A percentile compares a stretch with the other conserved stretches of the same genome.
phyloP scores from a whole-genome alignment of 2,113 vertebrate genomes.

The Charadrius vociferus region DNA sequence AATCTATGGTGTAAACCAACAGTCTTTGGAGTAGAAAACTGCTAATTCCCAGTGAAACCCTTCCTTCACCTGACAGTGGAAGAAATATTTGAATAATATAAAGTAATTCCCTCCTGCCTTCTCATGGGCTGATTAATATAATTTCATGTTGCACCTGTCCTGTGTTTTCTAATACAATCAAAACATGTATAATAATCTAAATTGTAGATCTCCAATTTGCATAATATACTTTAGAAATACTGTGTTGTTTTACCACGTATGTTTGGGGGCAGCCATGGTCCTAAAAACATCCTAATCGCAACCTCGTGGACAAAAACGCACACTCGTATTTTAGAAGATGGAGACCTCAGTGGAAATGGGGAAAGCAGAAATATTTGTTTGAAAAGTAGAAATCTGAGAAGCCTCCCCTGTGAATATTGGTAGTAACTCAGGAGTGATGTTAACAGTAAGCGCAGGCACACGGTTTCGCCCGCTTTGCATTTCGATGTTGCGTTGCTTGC shows the following conservation, averaged over 20 bases:
- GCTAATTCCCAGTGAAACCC: not conserved
- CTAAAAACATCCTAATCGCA: not conserved
- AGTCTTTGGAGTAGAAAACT: not conserved
- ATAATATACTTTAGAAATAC: not conserved
- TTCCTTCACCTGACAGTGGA: not conserved
- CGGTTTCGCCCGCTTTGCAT: not conserved
- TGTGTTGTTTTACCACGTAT: not conserved
- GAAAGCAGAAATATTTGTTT: not conserved
- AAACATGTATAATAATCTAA: not conserved
- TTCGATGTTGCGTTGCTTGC: fast-evolving
- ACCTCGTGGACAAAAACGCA: fast-evolving
- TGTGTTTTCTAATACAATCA: not conserved
- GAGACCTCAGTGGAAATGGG: not conserved
- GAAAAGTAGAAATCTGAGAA: not conserved
- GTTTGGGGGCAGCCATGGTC: not conserved
- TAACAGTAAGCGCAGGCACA: not conserved
- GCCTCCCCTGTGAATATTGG: not conserved
- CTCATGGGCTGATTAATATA: not conserved
- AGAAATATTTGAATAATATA: not conserved
- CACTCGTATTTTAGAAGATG: not conserved
- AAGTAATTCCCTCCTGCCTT: not conserved
- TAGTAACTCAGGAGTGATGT: not conserved
- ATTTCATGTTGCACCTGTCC: not conserved
- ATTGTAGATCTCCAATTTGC: constrained; percentile 1
- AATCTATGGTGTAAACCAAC: not conserved